phyloP scores from a whole-genome alignment of 2,888 invertebrate species.

The Oconnorella tubifera region DNA sequence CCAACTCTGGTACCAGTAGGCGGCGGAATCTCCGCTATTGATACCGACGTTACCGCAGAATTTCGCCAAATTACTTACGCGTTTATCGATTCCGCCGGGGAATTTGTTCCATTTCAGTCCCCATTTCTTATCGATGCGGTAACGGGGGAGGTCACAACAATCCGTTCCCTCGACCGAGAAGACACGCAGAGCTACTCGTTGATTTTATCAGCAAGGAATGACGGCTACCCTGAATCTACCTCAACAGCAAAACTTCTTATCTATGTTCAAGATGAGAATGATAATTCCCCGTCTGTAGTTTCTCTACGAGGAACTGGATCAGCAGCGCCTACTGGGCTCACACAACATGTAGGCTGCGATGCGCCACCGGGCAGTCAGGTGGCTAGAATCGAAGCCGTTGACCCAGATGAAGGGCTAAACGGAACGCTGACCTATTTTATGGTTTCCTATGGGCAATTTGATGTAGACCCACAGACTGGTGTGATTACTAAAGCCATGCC shows the following conservation, averaged over 20 bases:
- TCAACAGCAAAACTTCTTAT: neutral
- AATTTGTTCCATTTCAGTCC: neutral
- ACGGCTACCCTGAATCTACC: neutral
- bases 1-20: neutral
- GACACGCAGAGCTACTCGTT: neutral
- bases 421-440: neutral
- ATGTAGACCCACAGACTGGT: conserved; percentile 7
- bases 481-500: neutral
- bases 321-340: neutral
- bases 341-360: neutral
- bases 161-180: neutral
- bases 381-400: neutral
- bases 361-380: neutral
- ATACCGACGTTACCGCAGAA: neutral
- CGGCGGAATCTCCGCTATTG: neutral
- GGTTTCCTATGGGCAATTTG: neutral
- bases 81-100: neutral
- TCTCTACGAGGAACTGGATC: neutral
- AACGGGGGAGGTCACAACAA: neutral
- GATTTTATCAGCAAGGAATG: neutral
- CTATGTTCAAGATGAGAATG: neutral
- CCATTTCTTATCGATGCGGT: neutral
- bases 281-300: neutral
- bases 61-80: neutral
- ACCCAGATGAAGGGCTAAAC: neutral